Conservation (phyloP, 2,113 vertebrate genomes). For the Pithys albifrons region DNA sequence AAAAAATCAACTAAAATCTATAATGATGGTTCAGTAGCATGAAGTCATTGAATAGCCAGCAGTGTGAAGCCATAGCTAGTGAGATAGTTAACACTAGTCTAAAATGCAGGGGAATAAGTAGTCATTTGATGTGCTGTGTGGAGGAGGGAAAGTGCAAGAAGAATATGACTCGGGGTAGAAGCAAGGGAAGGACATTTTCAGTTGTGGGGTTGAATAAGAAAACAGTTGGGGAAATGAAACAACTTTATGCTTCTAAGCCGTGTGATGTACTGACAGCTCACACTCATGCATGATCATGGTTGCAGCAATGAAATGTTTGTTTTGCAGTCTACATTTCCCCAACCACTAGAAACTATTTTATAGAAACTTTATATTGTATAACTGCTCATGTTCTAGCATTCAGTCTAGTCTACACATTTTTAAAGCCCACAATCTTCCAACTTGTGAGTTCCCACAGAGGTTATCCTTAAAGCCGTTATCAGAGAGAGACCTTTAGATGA, state of each 20-base stretch:
- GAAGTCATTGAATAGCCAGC: neutral
- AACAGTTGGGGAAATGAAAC: neutral
- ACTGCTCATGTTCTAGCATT: neutral
- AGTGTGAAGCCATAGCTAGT: neutral
- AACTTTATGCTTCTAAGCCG: neutral
- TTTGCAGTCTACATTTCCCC: neutral
- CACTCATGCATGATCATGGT: neutral
- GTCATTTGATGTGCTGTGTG: neutral
- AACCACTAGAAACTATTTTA: neutral
- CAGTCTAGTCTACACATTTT: neutral
- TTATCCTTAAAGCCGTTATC: neutral
- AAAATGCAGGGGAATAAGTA: neutral
- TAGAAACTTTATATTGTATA: neutral
- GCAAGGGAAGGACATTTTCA: neutral
- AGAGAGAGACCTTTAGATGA: neutral
- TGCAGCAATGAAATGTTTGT: neutral
- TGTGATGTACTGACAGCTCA: neutral
- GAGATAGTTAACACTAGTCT: neutral
- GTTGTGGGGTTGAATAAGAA: neutral
- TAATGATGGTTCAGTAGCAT: neutral
- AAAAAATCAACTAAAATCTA: neutral
- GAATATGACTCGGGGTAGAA: neutral
- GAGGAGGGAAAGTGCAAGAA: neutral
- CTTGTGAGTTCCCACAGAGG: neutral
- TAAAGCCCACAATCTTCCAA: neutral